Conservation (phyloP, 2,113 vertebrate species). For the Camelus dromedarius region DNA sequence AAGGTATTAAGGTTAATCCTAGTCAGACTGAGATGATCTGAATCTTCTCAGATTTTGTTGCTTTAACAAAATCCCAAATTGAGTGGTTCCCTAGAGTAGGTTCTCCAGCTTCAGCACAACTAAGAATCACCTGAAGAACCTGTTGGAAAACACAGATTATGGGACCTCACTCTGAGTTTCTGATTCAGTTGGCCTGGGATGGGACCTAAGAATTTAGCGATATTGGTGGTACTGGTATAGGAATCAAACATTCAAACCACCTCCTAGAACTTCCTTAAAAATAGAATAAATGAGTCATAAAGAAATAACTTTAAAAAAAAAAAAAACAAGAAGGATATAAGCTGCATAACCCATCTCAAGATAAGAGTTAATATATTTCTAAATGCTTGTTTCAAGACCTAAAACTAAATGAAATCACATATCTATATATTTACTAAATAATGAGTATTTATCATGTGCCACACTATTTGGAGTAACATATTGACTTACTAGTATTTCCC, state of each 20-base stretch:
- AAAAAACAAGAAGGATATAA: background rate
- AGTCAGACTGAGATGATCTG: background rate
- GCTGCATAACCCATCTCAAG: background rate
- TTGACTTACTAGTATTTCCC: background rate
- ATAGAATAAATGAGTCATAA: background rate
- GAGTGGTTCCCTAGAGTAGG: background rate
- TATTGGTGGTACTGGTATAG: background rate
- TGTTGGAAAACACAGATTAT: background rate
- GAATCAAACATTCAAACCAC: background rate
- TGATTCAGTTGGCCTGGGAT: background rate
- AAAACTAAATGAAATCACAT: background rate
- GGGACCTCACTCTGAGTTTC: background rate
- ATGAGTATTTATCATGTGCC: background rate
- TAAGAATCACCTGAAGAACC: background rate
- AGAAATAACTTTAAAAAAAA: conserved; percentile 15
- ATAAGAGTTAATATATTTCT: background rate
- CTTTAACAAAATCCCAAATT: background rate
- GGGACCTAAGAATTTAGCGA: background rate
- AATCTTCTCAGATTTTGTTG: background rate
- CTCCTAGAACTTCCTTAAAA: conserved; percentile 14
- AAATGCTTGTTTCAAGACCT: conserved; percentile 17
- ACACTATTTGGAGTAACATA: background rate
- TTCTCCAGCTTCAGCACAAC: background rate
- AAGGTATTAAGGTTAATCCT: background rate
- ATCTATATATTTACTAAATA: background rate